A percentile compares a stretch with the other conserved stretches of the same genome.
Conservation (phyloP, 2,113 vertebrate species). For the Pogonocichla stellata region DNA sequence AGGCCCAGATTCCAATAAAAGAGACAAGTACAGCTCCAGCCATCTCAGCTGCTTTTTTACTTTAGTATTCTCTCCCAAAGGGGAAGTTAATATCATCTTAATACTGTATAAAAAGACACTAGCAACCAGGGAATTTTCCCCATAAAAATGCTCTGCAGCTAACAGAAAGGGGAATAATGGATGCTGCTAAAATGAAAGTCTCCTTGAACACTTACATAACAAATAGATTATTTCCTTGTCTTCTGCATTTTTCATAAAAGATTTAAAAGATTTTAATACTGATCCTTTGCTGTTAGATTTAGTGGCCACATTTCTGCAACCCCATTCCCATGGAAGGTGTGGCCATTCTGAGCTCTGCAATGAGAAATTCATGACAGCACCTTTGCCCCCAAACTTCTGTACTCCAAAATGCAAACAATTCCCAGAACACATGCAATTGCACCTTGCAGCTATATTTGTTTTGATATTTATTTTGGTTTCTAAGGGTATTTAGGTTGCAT, state of each 20-base stretch:
- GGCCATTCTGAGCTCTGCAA: background rate
- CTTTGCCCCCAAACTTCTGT: background rate
- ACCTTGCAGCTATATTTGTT: background rate
- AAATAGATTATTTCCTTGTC: slow-evolving; percentile 11
- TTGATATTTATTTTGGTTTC: background rate
- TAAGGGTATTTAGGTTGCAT: background rate
- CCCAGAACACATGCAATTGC: background rate
- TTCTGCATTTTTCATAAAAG: background rate
- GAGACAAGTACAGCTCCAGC: background rate
- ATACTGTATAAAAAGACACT: slow-evolving; percentile 45
- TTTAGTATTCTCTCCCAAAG: slow-evolving; percentile 37
- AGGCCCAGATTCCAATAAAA: background rate
- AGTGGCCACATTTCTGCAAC: rapidly evolving
- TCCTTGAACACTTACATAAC: slow-evolving; percentile 25
- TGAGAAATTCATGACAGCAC: background rate
- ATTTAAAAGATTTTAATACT: background rate
- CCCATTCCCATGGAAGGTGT: rapidly evolving
- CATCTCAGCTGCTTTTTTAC: slow-evolving; percentile 20
- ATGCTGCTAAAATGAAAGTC: slow-evolving; percentile 34
- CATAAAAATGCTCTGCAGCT: slow-evolving; percentile 16
- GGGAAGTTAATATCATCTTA: slow-evolving; percentile 25
- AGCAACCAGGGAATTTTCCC: slow-evolving; percentile 16
- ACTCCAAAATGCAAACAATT: background rate
- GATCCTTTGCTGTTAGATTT: background rate
- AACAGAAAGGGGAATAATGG: slow-evolving; percentile 27